Evolutionary conservation across 2,113 vertebrate species (phyloP), one percentile per base, ranked within the genome.

Genomic region (Pelusios castaneus): DNA sequence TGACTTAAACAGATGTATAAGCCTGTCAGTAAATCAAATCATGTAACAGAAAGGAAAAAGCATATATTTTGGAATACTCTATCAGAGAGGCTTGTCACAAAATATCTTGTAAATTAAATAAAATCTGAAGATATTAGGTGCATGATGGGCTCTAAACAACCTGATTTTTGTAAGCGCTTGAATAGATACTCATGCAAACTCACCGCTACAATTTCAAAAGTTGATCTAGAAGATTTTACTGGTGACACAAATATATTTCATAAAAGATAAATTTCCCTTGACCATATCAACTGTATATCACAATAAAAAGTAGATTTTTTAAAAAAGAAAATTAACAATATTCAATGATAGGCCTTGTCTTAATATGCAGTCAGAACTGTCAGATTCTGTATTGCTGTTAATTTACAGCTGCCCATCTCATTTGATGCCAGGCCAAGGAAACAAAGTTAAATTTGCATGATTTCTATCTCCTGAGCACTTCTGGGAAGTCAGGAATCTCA

Each of bases 171-270:
- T 31, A 89, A 0, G 10, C 73, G 38, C 19, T 34, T 80, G 91
- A 84, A 91, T 94, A 60, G 58, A 67, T 51, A 90, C 92, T 94
- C 79, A 84, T 89, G 34, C 82, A 34, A 29, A 34, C 19, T 93
- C 54, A 88, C 24, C 63, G 67, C 54, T 52, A 41, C 11, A 80
- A 91, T 88, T 87, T 27, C 16, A 55, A 81, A 56, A 75, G 3
- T 73, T 92, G 76, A 83, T 58, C 56, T 93, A 58, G 88, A 80
- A 86, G 70, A 41, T 85, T 21, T 31, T 79, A 90, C 17, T 85
- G 38, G n/a, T 51, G 58, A 85, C 93, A 27, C 63, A 27, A 58
- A 58, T 58, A 29, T 89, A 86, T 89, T 89, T 87, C 84, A 25
- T 27, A 89, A 85, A 29, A 88, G 86, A 80, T 10, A 16, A 31